Base-by-base conservation (phyloP, 2,113 vertebrate species). In the Pantherophis guttatus region DNA sequence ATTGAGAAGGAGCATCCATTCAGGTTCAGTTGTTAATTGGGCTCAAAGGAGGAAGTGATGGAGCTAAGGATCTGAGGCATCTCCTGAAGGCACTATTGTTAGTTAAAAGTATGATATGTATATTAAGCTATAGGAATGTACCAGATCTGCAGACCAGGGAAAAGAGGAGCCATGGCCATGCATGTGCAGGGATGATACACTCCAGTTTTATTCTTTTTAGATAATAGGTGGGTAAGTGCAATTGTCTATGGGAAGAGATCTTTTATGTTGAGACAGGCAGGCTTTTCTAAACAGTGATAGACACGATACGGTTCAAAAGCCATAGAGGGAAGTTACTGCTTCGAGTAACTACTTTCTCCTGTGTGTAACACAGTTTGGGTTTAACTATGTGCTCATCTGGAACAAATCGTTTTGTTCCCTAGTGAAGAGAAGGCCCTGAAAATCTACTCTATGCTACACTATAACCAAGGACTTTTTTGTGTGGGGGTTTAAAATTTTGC, bases 191-290 rank as follows among this genome's bases (percentile, higher is more conserved):
- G 44, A 81, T 87, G 89, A 53, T 75, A 21, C 65, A 92, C 90
- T 12, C 3, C 0, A 33, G 0, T 54, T 93, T 92, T 90, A 44
- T 94, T 94, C 93, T 88, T 91, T 95, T 90, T n/a, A 87, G 89
- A 24, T 91, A 50, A 88, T 87, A 86, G 90, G 94, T 94, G 95
- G 96, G 70, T n/a, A 93, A 96, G 95, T 95, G 96, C 95, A 96
- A 94, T 96, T 93, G 92, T 91, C 91, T 44, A 58, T 58, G 10
- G 44, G 10, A 54, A 88, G 93, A 93, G 92, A 39, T 75, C 50
- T 81, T 48, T 54, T 52, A 48, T 54, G 91, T 90, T 93, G 91
- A 88, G 59, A 39, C 52, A 86, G n/a, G 53, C 23, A 54, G 50
- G 88, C 19, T 53, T 90, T 59, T 53, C 33, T 58, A 33, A 62